These are phyloP conservation scores for Cephalotes varians DNA, from an alignment of 2,888 invertebrate species.

Conservation along the genomic window DNA sequence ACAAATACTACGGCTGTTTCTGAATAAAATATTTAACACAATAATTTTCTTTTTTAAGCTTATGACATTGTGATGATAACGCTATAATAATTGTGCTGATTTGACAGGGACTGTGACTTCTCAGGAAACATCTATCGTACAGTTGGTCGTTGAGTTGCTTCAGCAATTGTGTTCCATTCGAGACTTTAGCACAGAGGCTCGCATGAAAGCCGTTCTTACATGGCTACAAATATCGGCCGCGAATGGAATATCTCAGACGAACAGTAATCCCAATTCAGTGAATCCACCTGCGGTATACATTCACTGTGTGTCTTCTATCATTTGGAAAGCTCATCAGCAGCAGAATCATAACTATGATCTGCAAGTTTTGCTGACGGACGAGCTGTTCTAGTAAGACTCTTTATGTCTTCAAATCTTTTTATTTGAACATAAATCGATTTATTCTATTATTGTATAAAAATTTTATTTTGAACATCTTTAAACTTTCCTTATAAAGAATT, in stretches of 20 bases:
- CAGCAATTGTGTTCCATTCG: conserved; percentile 91
- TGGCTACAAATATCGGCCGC: conserved; percentile 90
- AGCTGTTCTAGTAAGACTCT: conserved; percentile 89
- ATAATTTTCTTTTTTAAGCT: neutral
- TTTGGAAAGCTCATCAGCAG: conserved; percentile 91
- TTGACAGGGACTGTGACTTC: conserved; percentile 73
- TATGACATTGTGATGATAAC: neutral
- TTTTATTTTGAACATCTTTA: neutral
- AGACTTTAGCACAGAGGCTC: conserved; percentile 88
- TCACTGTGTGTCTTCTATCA: conserved; percentile 93
- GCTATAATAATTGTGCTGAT: neutral
- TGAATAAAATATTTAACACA: neutral
- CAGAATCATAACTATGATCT: conserved; percentile 88
- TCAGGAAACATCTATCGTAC: conserved; percentile 84
- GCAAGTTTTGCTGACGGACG: conserved; percentile 90
- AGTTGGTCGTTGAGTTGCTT: conserved; percentile 92
- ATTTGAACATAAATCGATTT: neutral
- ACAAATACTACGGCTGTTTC: neutral
- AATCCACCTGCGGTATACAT: conserved; percentile 88
- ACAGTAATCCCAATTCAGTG: conserved; percentile 72
- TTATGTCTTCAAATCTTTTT: neutral
- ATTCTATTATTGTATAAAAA: neutral
- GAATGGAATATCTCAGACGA: conserved; percentile 84
- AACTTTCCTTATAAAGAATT: neutral
- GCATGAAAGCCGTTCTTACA: conserved; percentile 89